Evolutionary conservation across 2,797 vertebrate genomes (phyloP).

Genomic region (Acipenser ruthenus): DNA sequence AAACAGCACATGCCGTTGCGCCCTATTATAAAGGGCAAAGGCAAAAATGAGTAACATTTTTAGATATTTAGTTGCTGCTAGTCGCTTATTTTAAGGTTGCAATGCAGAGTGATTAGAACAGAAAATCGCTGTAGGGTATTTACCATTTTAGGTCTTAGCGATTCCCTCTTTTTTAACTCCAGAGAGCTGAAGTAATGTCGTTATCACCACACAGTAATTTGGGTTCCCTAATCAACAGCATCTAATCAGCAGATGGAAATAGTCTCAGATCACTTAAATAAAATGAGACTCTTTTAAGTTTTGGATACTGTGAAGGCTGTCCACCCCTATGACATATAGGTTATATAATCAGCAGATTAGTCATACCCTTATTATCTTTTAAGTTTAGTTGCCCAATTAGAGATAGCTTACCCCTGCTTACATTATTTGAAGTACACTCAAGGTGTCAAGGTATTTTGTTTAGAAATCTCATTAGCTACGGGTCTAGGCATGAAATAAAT

Average conservation of each 20-base stretch:
- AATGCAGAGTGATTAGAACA: neutral
- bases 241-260: neutral
- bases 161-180: no score
- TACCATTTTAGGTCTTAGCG: conserved; percentile 9
- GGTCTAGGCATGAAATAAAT: no score
- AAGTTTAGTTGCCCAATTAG: neutral
- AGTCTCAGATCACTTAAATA: neutral
- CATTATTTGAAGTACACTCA: neutral
- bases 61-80: no score
- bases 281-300: neutral
- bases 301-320: neutral
- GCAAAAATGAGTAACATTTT: no score
- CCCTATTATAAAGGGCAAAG: no score
- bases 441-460: no score
- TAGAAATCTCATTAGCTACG: no score
- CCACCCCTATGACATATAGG: neutral
- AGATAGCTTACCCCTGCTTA: neutral
- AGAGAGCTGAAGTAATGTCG: neutral
- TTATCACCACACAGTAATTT: conserved; percentile 20
- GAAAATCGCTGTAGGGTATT: conserved; percentile 32
- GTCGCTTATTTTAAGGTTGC: no score
- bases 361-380: neutral
- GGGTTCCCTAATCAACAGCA: conserved; percentile 10
- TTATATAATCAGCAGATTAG: neutral
- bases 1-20: no score